These are phyloP conservation scores for Ophion obscuratus DNA, from an alignment of 2,888 invertebrate genomes.

Conservation along the genomic window DNA sequence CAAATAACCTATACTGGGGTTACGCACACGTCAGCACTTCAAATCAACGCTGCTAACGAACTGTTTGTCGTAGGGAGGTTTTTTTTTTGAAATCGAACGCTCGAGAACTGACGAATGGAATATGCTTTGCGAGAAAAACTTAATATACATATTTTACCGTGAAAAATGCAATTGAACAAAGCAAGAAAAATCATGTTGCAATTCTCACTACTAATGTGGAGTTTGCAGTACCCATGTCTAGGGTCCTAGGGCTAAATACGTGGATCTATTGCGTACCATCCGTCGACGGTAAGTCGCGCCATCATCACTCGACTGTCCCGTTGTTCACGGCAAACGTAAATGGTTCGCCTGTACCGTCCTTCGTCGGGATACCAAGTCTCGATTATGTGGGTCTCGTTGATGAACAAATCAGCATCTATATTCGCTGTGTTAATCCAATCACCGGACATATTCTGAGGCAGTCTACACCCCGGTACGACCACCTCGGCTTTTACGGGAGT, in stretches of 20 bases:
- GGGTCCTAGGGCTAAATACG: not conserved
- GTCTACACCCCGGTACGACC: conserved; percentile 94
- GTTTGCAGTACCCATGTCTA: too few relatives aligned
- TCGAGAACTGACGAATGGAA: too few relatives aligned
- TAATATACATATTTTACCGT: too few relatives aligned
- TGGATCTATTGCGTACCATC: conserved; percentile 87
- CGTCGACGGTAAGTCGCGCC: conserved; percentile 98
- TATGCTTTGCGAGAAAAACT: too few relatives aligned
- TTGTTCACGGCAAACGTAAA: conserved; percentile 97
- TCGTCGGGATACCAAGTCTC: conserved; percentile 98
- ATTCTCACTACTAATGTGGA: too few relatives aligned
- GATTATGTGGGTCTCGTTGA: conserved; percentile 98
- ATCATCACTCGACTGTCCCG: conserved; percentile 96
- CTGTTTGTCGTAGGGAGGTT: too few relatives aligned
- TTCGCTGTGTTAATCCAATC: conserved; percentile 99
- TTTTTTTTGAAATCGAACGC: too few relatives aligned
- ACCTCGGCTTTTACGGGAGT: conserved; percentile 96
- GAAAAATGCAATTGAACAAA: too few relatives aligned
- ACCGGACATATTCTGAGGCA: conserved; percentile 97
- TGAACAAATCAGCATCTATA: conserved; percentile 96
- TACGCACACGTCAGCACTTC: too few relatives aligned
- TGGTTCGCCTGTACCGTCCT: conserved; percentile 93
- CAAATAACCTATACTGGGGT: too few relatives aligned
- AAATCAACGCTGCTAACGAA: too few relatives aligned
- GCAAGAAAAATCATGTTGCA: too few relatives aligned